Evolutionary conservation across 2,888 invertebrate genomes (phyloP).

Genomic region (Campoletis raptor): DNA sequence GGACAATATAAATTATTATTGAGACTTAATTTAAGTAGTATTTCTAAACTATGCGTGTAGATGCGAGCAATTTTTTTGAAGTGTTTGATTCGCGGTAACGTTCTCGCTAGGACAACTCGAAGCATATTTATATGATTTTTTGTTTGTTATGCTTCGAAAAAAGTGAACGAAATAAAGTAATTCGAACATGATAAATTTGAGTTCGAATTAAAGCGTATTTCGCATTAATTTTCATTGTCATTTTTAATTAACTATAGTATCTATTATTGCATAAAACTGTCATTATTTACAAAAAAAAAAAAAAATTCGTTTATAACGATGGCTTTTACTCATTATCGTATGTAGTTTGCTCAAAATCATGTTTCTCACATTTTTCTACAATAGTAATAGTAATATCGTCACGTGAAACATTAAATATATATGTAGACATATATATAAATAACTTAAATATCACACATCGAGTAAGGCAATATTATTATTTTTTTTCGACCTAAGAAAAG

Average conservation of each 20-base stretch:
- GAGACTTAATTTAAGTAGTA: slow-evolving; percentile 49
- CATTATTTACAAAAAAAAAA: slow-evolving; percentile 59
- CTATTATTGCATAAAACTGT: slow-evolving; percentile 17
- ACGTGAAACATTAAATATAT: slow-evolving; percentile 51
- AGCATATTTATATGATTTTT: background rate
- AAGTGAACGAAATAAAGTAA: slow-evolving; percentile 4
- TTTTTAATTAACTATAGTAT: slow-evolving; percentile 11
- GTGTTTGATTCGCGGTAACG: slow-evolving; percentile 54
- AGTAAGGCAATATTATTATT: slow-evolving; percentile 64
- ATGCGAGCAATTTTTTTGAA: slow-evolving; percentile 33
- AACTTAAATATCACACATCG: slow-evolving; percentile 76
- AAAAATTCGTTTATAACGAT: slow-evolving; percentile 55
- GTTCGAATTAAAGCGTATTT: background rate
- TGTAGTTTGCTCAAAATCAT: slow-evolving; percentile 1
- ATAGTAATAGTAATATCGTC: slow-evolving; percentile 54
- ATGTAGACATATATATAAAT: slow-evolving; percentile 65
- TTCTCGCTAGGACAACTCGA: slow-evolving; percentile 57
- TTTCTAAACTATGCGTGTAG: slow-evolving; percentile 18
- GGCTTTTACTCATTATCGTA: background rate
- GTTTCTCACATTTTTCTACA: slow-evolving; percentile 32
- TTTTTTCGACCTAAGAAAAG: slow-evolving; percentile 36
- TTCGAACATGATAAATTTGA: slow-evolving; percentile 6
- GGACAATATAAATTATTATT: slow-evolving; percentile 59
- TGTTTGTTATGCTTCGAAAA: slow-evolving; percentile 5
- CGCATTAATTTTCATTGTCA: slow-evolving; percentile 20